A percentile compares a stretch with the other conserved stretches of the same genome.
These are phyloP conservation scores for Acromyrmex charruanus DNA, from an alignment of 1,140 invertebrate genomes.

Conservation along the genomic window DNA sequence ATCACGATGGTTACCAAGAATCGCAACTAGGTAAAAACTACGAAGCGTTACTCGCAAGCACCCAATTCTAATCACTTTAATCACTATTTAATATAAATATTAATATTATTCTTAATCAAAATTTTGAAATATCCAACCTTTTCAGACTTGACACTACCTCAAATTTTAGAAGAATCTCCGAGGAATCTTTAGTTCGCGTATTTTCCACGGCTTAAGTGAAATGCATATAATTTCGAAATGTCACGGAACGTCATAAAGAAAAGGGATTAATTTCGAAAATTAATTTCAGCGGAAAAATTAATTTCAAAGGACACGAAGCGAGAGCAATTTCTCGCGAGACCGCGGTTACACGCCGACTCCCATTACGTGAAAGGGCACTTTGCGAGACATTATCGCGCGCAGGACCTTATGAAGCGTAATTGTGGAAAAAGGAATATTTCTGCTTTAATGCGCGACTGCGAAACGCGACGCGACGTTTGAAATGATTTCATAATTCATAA, in stretches of 20 bases:
- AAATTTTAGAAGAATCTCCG: background rate
- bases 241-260: conserved; percentile 39
- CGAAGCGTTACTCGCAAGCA: background rate
- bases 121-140: background rate
- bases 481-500: conserved; percentile 67
- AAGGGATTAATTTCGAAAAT: conserved; percentile 53
- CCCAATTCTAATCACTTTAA: background rate
- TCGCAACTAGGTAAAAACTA: background rate
- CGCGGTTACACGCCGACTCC: conserved; percentile 60
- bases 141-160: background rate
- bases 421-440: conserved; percentile 61
- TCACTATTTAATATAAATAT: conserved; percentile 31
- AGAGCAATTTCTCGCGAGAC: conserved; percentile 57
- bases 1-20: background rate
- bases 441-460: conserved; percentile 56
- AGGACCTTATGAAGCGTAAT: conserved; percentile 62
- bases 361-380: conserved; percentile 63
- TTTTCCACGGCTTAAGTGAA: background rate
- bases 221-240: conserved; percentile 33
- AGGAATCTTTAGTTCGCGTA: background rate
- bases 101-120: conserved; percentile 17
- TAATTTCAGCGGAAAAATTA: conserved; percentile 55
- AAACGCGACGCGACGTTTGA: conserved; percentile 53
- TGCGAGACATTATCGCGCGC: conserved; percentile 54
- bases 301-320: conserved; percentile 47